phyloP scores from a whole-genome alignment of 92 coral and sea anemone genomes.

The Pocillopora meandrina region DNA sequence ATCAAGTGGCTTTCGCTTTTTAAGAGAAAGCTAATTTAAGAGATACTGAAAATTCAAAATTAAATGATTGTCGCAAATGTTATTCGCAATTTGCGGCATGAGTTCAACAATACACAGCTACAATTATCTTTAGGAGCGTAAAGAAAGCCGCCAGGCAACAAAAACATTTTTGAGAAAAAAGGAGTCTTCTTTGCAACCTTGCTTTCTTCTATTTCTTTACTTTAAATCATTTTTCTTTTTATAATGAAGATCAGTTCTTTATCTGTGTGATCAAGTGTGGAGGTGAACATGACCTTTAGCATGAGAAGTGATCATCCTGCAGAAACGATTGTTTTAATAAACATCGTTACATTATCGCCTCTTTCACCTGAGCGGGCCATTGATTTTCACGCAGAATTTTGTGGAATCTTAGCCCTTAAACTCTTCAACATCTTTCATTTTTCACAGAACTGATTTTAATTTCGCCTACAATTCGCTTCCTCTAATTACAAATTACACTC shows the following conservation, averaged over 20 bases:
- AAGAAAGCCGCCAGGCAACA: background rate
- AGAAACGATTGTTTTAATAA: background rate
- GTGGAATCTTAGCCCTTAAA: background rate
- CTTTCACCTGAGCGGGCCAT: background rate
- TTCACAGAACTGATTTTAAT: background rate
- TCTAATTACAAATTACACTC: slow-evolving; percentile 23
- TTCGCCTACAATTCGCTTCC: background rate
- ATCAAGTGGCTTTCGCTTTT: slow-evolving; percentile 1
- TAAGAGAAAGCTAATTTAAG: background rate
- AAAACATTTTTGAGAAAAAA: background rate
- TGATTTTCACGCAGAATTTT: background rate
- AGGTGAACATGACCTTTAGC: background rate
- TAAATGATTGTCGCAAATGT: background rate
- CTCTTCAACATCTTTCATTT: background rate
- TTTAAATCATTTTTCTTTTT: background rate
- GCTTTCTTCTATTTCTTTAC: background rate
- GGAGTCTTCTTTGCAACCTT: background rate
- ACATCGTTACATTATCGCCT: background rate
- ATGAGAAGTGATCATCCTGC: background rate
- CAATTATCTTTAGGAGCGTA: background rate
- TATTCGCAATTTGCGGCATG: background rate
- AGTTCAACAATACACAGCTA: background rate
- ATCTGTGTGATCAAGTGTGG: background rate
- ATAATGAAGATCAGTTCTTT: background rate
- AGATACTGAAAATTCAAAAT: background rate